Conservation (phyloP, 2,797 vertebrate genomes). For the Anguilla marmorata region DNA sequence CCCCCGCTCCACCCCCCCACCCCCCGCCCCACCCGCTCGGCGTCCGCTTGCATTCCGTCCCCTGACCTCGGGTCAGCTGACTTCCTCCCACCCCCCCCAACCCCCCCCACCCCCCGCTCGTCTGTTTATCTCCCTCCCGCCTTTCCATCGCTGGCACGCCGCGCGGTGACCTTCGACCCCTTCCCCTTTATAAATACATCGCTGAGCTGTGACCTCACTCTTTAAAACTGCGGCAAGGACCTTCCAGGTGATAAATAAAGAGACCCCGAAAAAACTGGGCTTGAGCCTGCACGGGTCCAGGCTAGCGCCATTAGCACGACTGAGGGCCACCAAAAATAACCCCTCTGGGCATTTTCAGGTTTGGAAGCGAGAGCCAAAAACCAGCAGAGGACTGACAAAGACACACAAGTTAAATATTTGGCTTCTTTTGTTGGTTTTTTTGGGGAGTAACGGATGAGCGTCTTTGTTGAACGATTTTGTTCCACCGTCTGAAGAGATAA, state of each 20-base stretch:
- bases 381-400: not conserved
- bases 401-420: not conserved
- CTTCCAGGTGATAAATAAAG: not conserved
- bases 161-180: conserved; percentile 42
- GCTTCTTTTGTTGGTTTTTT: not conserved
- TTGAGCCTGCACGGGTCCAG: not conserved
- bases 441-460: not conserved
- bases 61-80: conserved; percentile 77
- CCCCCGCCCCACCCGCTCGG: conserved; percentile 47
- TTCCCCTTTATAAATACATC: conserved; percentile 30
- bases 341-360: not conserved
- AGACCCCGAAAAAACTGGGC: not conserved
- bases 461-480: not conserved
- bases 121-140: conserved; percentile 68
- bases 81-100: conserved; percentile 71
- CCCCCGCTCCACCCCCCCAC: conserved; percentile 33
- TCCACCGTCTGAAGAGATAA: not conserved
- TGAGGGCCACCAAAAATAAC: too few species aligned
- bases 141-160: conserved; percentile 42
- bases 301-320: not conserved
- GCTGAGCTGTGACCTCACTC: conserved; percentile 16
- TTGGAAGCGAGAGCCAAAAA: not conserved
- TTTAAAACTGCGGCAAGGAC: not conserved
- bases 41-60: conserved; percentile 67
- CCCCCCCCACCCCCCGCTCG: conserved; percentile 62